phyloP scores from a whole-genome alignment of 2,888 invertebrate species.

The Plusia festucae region DNA sequence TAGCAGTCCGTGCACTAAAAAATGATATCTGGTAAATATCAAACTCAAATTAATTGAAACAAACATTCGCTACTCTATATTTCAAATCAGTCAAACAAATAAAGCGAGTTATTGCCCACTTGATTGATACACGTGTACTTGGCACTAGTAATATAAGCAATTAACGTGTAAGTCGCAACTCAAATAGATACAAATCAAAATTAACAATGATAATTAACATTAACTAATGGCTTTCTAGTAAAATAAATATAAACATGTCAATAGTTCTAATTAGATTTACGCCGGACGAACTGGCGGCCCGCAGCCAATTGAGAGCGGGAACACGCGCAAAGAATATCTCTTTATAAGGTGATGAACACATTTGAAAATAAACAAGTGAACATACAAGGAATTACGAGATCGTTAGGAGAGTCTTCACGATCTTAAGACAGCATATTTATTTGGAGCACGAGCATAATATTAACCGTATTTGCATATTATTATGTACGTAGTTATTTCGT shows the following conservation, averaged over 20 bases:
- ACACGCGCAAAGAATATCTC: slow-evolving; percentile 53
- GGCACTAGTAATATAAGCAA: slow-evolving; percentile 38
- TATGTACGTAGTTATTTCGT: background rate
- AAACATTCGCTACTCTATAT: slow-evolving; percentile 37
- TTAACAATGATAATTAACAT: slow-evolving; percentile 61
- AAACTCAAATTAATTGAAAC: slow-evolving; percentile 35
- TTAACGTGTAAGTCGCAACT: slow-evolving; percentile 39
- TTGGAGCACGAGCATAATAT: slow-evolving; percentile 30
- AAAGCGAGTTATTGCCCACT: slow-evolving; percentile 34
- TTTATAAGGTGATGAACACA: slow-evolving; percentile 53
- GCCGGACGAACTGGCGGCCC: slow-evolving; percentile 35
- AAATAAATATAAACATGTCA: slow-evolving; percentile 67
- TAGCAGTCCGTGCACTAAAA: slow-evolving; percentile 22
- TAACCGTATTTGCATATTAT: slow-evolving; percentile 8
- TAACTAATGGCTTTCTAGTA: slow-evolving; percentile 49
- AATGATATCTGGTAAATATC: background rate
- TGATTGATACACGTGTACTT: slow-evolving; percentile 38
- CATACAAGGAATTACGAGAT: slow-evolving; percentile 51
- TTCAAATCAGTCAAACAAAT: slow-evolving; percentile 50
- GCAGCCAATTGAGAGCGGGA: slow-evolving; percentile 46
- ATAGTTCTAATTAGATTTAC: slow-evolving; percentile 68
- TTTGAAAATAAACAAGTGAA: slow-evolving; percentile 56
- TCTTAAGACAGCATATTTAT: slow-evolving; percentile 35
- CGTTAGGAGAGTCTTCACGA: slow-evolving; percentile 51
- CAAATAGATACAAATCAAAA: slow-evolving; percentile 59